Evolutionary conservation across 2,113 vertebrate species (phyloP).

Genomic region (Vulpes vulpes): DNA sequence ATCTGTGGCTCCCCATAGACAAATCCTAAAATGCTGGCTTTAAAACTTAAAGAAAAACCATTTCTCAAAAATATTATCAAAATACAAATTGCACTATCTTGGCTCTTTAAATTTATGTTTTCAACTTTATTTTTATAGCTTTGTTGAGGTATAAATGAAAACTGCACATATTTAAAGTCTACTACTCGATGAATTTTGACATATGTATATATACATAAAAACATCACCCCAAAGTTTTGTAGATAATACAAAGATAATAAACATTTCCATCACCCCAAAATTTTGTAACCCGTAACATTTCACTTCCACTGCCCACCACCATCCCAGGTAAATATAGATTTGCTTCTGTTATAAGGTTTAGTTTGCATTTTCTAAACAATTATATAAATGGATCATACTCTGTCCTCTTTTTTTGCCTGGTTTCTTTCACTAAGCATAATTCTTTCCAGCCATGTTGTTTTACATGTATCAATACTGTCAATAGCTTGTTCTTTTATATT

Average conservation of each 20-base stretch:
- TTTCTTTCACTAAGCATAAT: constrained; percentile 5
- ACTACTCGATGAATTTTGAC: not conserved
- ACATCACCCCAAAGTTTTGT: not conserved
- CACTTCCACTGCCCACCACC: not conserved
- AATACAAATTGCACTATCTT: not conserved
- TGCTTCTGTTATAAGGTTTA: not conserved
- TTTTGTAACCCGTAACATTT: not conserved
- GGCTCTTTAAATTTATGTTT: constrained; percentile 28
- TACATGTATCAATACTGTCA: not conserved
- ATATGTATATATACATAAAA: not conserved
- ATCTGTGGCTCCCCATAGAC: not conserved
- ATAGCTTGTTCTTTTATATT: not conserved
- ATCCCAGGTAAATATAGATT: not conserved
- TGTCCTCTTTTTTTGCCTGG: not conserved
- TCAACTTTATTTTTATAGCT: constrained; percentile 21
- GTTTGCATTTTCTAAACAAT: not conserved
- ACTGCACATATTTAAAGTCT: not conserved
- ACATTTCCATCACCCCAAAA: not conserved
- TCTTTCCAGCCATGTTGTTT: not conserved
- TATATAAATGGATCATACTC: not conserved
- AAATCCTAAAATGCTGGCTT: not conserved
- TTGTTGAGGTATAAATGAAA: constrained; percentile 18
- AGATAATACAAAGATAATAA: not conserved
- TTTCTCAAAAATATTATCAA: constrained; percentile 47
- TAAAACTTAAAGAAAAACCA: not conserved